Conservation (phyloP, 2,888 invertebrate species). For the Girardia tigrina region DNA sequence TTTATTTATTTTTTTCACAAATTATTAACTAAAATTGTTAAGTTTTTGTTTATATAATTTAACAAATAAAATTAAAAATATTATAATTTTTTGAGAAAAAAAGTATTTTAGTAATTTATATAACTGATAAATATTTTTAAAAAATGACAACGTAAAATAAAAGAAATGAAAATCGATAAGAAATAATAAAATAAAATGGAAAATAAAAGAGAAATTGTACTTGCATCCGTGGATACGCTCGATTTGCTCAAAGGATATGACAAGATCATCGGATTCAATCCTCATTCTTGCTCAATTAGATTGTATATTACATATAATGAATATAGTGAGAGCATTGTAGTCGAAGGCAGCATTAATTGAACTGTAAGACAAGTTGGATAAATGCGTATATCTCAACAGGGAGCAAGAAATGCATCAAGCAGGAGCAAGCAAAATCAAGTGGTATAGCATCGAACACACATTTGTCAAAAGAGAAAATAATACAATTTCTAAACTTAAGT, state of each 20-base stretch:
- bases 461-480: not conserved
- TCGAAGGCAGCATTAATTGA: not conserved
- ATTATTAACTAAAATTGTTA: too few species aligned
- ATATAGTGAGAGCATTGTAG: not conserved
- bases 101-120: too few species aligned
- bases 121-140: too few species aligned
- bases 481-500: not conserved
- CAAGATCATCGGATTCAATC: not conserved
- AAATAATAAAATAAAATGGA: too few species aligned
- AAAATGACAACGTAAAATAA: too few species aligned
- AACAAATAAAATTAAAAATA: too few species aligned
- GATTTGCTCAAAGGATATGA: not conserved
- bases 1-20: too few species aligned
- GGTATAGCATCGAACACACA: not conserved
- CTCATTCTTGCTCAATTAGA: not conserved
- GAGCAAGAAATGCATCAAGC: slow-evolving; percentile 2
- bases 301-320: not conserved
- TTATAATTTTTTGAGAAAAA: too few species aligned
- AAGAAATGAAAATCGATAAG: too few species aligned
- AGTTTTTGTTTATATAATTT: too few species aligned
- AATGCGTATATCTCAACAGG: not conserved
- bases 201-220: not conserved
- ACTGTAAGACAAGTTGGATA: not conserved
- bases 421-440: not conserved
- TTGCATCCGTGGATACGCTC: slow-evolving; percentile 16